These are phyloP conservation scores for Regulus satrapa DNA, from an alignment of 2,113 vertebrate genomes.

Conservation along the genomic window DNA sequence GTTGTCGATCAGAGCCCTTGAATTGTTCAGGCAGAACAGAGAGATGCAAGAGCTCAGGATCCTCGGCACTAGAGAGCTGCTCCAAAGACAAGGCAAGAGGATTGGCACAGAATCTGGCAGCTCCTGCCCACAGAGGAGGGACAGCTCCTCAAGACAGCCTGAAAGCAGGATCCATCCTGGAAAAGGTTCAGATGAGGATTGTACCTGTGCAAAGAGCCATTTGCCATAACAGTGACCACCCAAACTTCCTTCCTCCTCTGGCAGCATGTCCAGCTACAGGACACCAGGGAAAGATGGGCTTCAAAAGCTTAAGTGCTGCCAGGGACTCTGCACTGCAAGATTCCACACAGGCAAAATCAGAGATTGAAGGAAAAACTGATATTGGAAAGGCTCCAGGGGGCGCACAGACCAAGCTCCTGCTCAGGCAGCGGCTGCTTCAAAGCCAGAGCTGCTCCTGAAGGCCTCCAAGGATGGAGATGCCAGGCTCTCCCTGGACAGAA, in stretches of 20 bases:
- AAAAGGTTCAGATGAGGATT: background rate
- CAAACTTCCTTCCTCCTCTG: background rate
- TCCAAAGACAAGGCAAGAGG: background rate
- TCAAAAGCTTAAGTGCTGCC: background rate
- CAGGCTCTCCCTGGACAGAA: background rate
- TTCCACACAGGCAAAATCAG: background rate
- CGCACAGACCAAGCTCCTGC: background rate
- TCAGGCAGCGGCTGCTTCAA: background rate
- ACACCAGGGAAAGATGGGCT: background rate
- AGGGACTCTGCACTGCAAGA: background rate
- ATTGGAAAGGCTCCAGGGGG: background rate
- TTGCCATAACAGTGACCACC: fast-evolving
- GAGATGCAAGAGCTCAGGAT: background rate
- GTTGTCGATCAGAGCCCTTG: background rate
- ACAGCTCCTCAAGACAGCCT: background rate
- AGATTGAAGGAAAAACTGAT: background rate
- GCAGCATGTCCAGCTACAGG: background rate
- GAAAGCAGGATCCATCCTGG: background rate
- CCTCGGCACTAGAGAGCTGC: background rate
- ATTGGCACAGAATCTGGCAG: background rate
- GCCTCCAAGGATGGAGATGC: background rate
- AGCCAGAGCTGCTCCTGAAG: background rate
- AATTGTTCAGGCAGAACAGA: background rate
- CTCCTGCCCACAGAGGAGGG: background rate
- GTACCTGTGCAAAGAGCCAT: background rate